A percentile compares a stretch with the other conserved stretches of the same genome.
Conservation (phyloP, 2,888 invertebrate genomes). For the Physocephala rufipes region DNA sequence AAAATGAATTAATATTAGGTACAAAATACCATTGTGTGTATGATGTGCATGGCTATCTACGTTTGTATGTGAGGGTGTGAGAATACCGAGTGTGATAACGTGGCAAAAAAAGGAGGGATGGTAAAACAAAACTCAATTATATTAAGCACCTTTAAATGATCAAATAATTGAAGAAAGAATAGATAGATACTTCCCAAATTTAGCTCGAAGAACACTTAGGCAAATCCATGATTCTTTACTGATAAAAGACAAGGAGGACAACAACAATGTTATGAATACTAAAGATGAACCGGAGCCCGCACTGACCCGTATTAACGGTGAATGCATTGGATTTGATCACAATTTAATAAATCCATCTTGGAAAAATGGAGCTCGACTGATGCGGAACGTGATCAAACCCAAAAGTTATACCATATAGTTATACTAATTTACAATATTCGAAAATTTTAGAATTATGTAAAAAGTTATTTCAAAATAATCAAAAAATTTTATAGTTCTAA, state of each 20-base stretch:
- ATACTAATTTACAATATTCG: too few species aligned
- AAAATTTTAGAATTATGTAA: too few species aligned
- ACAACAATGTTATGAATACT: not conserved
- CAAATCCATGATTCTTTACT: too few species aligned
- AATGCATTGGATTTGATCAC: conserved; percentile 45
- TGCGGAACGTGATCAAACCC: too few species aligned
- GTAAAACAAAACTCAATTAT: not conserved
- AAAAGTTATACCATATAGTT: too few species aligned
- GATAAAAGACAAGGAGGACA: conserved; percentile 2
- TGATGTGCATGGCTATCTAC: not conserved
- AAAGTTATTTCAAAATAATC: too few species aligned
- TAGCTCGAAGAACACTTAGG: too few species aligned
- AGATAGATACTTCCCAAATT: not conserved
- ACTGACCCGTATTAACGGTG: conserved; percentile 60
- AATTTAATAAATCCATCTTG: not conserved
- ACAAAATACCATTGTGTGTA: not conserved
- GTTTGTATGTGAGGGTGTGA: conserved; percentile 3
- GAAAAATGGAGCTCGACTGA: not conserved
- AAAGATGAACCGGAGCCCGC: not conserved
- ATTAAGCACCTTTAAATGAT: not conserved
- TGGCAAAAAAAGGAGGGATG: not conserved
- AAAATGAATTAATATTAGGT: not conserved
- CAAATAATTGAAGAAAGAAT: not conserved
- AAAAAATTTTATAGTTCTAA: too few species aligned
- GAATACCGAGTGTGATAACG: not conserved